phyloP scores from a whole-genome alignment of 2,113 vertebrate species.

The Nymphicus hollandicus region DNA sequence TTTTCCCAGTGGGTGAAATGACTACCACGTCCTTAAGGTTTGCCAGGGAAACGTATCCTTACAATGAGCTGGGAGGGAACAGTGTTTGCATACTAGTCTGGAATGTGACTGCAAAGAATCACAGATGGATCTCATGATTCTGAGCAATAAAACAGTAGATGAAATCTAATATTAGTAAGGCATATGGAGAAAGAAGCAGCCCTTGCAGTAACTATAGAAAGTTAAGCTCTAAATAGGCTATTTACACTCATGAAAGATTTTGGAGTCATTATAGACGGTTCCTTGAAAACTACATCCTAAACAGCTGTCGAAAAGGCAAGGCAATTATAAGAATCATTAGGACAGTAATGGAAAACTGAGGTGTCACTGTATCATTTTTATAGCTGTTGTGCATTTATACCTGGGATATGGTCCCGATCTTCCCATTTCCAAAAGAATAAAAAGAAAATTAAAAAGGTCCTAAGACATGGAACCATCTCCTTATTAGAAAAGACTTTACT shows the following conservation, averaged over 20 bases:
- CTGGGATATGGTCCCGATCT: background rate
- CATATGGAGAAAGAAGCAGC: background rate
- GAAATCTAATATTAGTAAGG: conserved; percentile 36
- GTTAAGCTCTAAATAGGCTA: background rate
- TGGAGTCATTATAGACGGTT: background rate
- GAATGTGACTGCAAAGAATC: background rate
- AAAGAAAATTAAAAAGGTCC: background rate
- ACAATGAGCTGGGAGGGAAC: background rate
- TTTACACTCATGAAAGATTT: background rate
- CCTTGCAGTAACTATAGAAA: background rate
- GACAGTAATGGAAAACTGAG: background rate
- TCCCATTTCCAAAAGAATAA: background rate
- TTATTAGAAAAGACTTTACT: background rate
- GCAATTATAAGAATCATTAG: background rate
- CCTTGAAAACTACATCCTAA: background rate
- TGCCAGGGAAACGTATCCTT: background rate
- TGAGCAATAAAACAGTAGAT: conserved; percentile 16
- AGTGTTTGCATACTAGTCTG: background rate
- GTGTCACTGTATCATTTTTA: background rate
- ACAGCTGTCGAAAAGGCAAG: background rate
- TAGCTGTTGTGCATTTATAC: background rate
- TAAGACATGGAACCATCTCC: background rate
- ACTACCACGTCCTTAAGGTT: background rate
- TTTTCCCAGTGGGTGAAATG: background rate
- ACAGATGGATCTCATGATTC: background rate